Evolutionary conservation across 2,113 vertebrate species (phyloP), one percentile per base, ranked within the genome.

Genomic region (Diphyllodes magnificus): DNA sequence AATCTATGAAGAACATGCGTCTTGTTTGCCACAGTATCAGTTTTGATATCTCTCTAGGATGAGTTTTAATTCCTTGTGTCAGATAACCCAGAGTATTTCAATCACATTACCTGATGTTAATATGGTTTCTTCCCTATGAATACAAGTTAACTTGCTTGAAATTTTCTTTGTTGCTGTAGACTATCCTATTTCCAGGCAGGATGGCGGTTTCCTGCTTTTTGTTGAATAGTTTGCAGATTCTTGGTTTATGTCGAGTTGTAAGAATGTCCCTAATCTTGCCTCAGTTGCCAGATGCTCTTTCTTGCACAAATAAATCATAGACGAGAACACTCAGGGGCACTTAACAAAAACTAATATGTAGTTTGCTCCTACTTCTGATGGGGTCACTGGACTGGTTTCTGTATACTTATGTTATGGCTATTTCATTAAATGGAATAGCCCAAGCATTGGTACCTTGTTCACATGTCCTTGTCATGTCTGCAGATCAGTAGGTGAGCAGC

Each of bases 321-420:
- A 25, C 31, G 47, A 30, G 35, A 87, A 15, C n/a, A 24, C 17
- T 45, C 1, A 2, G 7, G 3, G 17, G n/a, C 15, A 51, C 28
- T 33, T 54, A 31, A 35, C 18, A 65, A 42, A 71, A 86, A 49
- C 10, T 39, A 27, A 4, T 24, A 16, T 2, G 7, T 44, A n/a
- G 7, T 17, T 75, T 78, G 16, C 70, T 88, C 13, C 23, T 61
- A 2, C 30, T 69, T 89, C 25, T 39, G 23, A 18, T 0, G 0
- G 37, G 56, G 9, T 60, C 42, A 19, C 30, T 35, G 50, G 13
- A 15, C 47, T 57, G 13, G 6, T 63, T 78, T 84, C 70, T 71
- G 5, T 33, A 42, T 35, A 30, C 30, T 78, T 37, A 11, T 3
- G 0, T 69, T 57, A 18, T 13, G 49, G 11, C 5, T 4, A 0